phyloP scores from a whole-genome alignment of 2,888 invertebrate genomes.

The Lottia scabra region DNA sequence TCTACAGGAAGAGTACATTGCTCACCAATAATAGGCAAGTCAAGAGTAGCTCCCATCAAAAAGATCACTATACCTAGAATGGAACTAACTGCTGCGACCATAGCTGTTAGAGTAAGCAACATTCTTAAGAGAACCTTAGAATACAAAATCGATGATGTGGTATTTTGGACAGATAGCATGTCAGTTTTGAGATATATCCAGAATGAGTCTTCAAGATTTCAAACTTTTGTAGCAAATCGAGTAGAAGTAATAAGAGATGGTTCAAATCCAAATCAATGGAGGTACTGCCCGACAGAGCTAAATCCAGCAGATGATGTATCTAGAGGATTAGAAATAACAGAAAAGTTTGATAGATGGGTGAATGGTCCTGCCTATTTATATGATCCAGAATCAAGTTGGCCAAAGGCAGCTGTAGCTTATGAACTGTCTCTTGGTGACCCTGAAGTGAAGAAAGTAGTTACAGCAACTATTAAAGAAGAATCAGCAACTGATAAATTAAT shows the following conservation, averaged over 20 bases:
- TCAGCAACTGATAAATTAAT: not conserved
- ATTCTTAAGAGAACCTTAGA: not conserved
- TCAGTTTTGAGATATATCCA: not conserved
- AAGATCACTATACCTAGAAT: not conserved
- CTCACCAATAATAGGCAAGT: no score
- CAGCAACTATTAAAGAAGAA: not conserved
- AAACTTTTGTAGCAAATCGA: not conserved
- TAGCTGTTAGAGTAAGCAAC: not conserved
- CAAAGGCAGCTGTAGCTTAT: no score
- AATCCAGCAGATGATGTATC: not conserved
- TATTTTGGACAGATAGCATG: no score
- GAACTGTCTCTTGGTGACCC: not conserved
- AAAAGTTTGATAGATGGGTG: conserved; percentile 12
- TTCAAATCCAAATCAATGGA: not conserved
- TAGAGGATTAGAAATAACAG: conserved; percentile 1
- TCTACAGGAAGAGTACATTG: not conserved
- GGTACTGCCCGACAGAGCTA: not conserved
- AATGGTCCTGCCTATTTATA: conserved; percentile 7
- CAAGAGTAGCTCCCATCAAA: conserved; percentile 3
- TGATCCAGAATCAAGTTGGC: not conserved
- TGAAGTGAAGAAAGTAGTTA: conserved; percentile 11
- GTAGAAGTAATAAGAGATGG: not conserved
- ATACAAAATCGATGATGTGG: not conserved
- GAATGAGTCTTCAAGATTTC: not conserved
- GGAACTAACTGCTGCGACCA: not conserved